Evolutionary conservation across 2,113 vertebrate genomes (phyloP), one percentile per base, ranked within the genome.

Genomic region (Ariopsis seemanni): DNA sequence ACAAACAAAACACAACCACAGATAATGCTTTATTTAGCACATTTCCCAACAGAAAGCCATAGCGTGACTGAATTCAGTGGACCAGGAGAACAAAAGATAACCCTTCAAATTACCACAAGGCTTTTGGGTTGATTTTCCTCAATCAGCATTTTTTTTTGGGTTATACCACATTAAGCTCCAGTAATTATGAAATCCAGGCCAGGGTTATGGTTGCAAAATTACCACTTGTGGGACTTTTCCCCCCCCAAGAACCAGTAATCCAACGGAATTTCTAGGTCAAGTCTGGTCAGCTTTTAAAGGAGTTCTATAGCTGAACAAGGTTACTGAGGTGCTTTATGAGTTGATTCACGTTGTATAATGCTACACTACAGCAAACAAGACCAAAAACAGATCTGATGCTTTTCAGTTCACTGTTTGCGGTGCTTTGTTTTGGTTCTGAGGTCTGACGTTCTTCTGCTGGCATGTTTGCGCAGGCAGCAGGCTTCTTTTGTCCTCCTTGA

Each of bases 401-500:
- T 25, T 34, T 9, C 82, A 52, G 63, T 25, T 55, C 0, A 25
- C 62, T 58, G 77, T 80, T 18, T 22, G 55, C 25, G 34, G 83
- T 82, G 89, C 60, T 85, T 85, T 78, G 53, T 84, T 87, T 71
- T 53, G 69, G 1, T 50, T 58, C 62, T 53, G 67, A 83, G 53
- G 52, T 52, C 77, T 60, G 75, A 67, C 34, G 34, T 55, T 62
- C 34, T 60, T 72, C 80, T 75, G 30, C 79, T 25, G 34, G 72
- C 63, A 18, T 75, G 88, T 85, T 86, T 85, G 80, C 74, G 55
- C 71, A 86, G 69, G 91, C 82, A 88, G 80, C 88, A 81, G 69
- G 60, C 50, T 60, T 87, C 92, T 67, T 92, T 93, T 94, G 93
- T 93, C 89, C 71, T 85, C 88, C 80, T 55, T 50, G 22, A 57